Evolutionary conservation across 2,888 invertebrate species (phyloP), one percentile per base, ranked within the genome.

Genomic region (Lithophane socia): DNA sequence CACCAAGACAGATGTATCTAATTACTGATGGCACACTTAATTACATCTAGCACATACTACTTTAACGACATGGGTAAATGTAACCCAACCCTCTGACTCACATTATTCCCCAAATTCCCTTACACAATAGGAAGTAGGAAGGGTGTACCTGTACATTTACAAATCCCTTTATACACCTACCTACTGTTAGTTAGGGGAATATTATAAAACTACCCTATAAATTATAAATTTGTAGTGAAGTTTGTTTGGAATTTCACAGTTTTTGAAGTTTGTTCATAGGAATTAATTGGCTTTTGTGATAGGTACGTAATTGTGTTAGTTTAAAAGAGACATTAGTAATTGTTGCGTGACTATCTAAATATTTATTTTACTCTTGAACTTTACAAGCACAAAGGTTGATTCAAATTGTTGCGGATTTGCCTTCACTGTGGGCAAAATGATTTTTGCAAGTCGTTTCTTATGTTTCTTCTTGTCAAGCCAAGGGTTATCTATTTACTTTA

Each of bases 11-110:
- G 73, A 74, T 75, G 72, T 65, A 52, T 67, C 44, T 78, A 67
- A 86, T 80, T 80, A 80, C 77, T 78, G 52, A 75, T 60, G 65
- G 65, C 24, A 71, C 44, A 69, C 49, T n/a, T 80, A 73, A 79
- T 72, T 72, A 80, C 54, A 60, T 42, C 52, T 44, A 66, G 67
- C 66, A 67, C 21, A 29, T 65, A 47, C 24, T 75, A 61, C 60
- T 58, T 65, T 66, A 56, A 80, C n/a, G 69, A 72, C 54, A 69
- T 7, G 73, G 16, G 24, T 64, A 42, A 54, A 47, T 61, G 37
- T 49, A 42, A 60, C 56, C 16, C 56, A n/a, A 56, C 63, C 69
- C 60, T 69, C 63, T 69, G 7, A 37, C 44, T 68, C 29, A 71
- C 58, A 64, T 52, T 61, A 58, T 64, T 64, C 54, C 49, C 70